Evolutionary conservation across 2,888 invertebrate species (phyloP), one percentile per base, ranked within the genome.

Genomic region (Apomyelois bistriatella): DNA sequence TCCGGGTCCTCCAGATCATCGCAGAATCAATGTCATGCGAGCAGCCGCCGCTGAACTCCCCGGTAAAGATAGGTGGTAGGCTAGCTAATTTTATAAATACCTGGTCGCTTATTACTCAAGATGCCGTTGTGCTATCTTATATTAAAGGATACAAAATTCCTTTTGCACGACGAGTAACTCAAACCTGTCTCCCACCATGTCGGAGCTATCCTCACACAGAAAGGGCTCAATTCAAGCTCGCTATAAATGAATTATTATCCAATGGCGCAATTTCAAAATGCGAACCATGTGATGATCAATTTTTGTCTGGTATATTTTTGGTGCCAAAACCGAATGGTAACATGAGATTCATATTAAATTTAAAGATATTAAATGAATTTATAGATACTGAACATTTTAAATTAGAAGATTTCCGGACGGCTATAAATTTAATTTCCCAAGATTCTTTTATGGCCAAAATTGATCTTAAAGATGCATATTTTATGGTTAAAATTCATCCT

Each of bases 31-130:
- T 50, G 46, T 32, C 38, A 41, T 38, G 17, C 32, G 51, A 40
- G 32, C 32, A 41, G 12, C 8, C 46, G 38, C 38, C 13, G 40
- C 3, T 16, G 8, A 32, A 48, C 37, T 42, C 13, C 22, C 35
- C 10, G 47, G 50, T 50, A 46, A 37, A 32, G 22, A 47, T 56
- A 48, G 56, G 58, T 9, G 60, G 58, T 41, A 28, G 54, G 28
- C 28, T 62, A 35, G 56, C 1, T 1, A 16, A 4, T 58, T 53
- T 49, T 28, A 51, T 12, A 3, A 53, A 8, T 55, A 58, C 32
- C 35, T 62, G 62, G 62, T 41, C 54, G 6, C 49, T 43, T 1
- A 58, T 59, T 4, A 59, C 58, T 15, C 13, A 50, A n/a, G 60
- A 62, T 13, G 35, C n/a, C 6, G 46, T 36, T 3, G 47, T 62